These are phyloP conservation scores for Tapera naevia DNA, from an alignment of 2,797 vertebrate species.

Conservation along the genomic window DNA sequence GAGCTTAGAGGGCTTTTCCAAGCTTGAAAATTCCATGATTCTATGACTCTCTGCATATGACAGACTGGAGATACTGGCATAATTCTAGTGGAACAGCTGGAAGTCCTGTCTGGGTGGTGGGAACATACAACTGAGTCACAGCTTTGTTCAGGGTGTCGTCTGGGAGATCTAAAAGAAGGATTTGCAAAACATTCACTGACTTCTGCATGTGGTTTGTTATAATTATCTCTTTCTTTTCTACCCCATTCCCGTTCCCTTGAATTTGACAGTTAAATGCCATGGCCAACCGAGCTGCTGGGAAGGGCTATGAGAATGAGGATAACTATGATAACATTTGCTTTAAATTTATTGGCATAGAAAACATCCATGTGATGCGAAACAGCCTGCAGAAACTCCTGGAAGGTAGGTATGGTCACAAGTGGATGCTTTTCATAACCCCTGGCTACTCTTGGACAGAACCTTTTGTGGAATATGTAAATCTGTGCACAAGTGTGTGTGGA, in stretches of 20 bases:
- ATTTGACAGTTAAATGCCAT: slow-evolving; percentile 82
- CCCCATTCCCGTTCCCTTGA: not conserved
- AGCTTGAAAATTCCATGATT: too few species aligned
- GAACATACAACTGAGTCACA: not conserved
- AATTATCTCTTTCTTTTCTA: not conserved
- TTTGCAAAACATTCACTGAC: not conserved
- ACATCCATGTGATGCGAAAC: slow-evolving; percentile 85
- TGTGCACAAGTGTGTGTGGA: rapidly evolving
- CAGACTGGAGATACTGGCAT: not conserved
- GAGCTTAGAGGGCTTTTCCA: too few species aligned
- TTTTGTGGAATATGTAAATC: not conserved
- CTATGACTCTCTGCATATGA: not conserved
- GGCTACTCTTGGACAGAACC: not conserved
- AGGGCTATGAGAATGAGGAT: slow-evolving; percentile 86
- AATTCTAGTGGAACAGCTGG: not conserved
- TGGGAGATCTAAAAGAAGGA: not conserved
- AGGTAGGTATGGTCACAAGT: slow-evolving; percentile 65
- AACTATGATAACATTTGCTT: slow-evolving; percentile 83
- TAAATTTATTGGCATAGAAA: slow-evolving; percentile 85
- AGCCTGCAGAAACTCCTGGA: slow-evolving; percentile 85
- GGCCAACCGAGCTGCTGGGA: slow-evolving; percentile 83
- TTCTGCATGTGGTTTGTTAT: not conserved
- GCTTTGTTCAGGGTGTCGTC: not conserved
- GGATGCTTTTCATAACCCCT: not conserved
- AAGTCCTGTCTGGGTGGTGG: not conserved